phyloP scores from a whole-genome alignment of 2,797 vertebrate species.

The Valencia hispanica region DNA sequence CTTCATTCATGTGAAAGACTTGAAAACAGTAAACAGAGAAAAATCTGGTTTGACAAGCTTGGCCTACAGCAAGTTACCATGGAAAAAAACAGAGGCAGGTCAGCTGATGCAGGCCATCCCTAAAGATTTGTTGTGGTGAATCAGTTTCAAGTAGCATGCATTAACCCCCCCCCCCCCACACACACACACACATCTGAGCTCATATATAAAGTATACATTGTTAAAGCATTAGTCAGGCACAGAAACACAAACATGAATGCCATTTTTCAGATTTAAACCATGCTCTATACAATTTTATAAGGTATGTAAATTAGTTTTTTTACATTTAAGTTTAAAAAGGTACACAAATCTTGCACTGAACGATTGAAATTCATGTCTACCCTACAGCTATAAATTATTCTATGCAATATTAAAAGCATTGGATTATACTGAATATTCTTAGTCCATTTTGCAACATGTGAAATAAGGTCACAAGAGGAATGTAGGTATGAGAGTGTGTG shows the following conservation, averaged over 20 bases:
- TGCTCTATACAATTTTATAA: neutral
- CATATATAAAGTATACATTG: neutral
- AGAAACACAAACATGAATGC: neutral
- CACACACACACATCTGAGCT: neutral
- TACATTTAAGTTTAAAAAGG: neutral
- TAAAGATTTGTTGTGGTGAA: neutral
- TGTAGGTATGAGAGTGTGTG: no score
- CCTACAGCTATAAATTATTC: neutral
- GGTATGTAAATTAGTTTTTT: neutral
- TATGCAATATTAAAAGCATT: neutral
- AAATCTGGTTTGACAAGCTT: conserved; percentile 54
- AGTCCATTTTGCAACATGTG: neutral
- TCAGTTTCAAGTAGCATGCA: conserved; percentile 8
- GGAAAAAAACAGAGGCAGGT: conserved; percentile 15
- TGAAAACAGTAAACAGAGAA: conserved; percentile 21
- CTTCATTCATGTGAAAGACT: neutral
- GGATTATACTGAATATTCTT: neutral
- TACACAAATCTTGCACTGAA: neutral
- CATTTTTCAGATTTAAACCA: neutral
- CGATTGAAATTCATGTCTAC: neutral
- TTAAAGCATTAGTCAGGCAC: neutral
- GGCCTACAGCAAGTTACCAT: conserved; percentile 18
- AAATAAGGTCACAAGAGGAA: neutral
- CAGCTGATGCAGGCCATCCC: conserved; percentile 15
- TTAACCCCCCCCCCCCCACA: no score